Evolutionary conservation across 2,113 vertebrate species (phyloP).

Genomic region (Misgurnus mizolepis): DNA sequence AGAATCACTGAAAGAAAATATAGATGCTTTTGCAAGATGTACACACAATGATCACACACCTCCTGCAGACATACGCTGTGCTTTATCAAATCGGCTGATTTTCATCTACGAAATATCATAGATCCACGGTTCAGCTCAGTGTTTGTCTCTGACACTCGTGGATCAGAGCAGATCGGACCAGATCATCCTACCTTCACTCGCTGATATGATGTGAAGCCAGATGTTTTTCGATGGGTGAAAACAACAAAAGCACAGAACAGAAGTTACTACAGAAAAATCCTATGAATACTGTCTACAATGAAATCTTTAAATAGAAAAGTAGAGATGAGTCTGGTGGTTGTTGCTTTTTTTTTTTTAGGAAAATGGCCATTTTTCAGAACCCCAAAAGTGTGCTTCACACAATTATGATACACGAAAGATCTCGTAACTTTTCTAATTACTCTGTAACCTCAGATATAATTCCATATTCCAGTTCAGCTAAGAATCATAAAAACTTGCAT

Average conservation of each 20-base stretch:
- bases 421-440: no score
- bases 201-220: slow-evolving; percentile 60
- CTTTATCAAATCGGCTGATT: slow-evolving; percentile 24
- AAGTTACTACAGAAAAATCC: slow-evolving; percentile 54
- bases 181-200: slow-evolving; percentile 66
- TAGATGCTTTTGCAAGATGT: slow-evolving; percentile 77
- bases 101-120: not conserved
- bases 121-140: slow-evolving; percentile 13
- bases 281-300: not conserved
- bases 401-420: no score
- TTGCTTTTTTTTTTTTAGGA: no score
- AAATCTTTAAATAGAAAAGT: not conserved
- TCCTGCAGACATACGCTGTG: not conserved
- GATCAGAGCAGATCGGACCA: slow-evolving; percentile 38
- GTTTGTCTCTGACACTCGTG: slow-evolving; percentile 43
- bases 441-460: no score
- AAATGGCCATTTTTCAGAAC: no score
- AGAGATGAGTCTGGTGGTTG: no score
- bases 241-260: slow-evolving; percentile 68
- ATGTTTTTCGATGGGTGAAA: slow-evolving; percentile 62
- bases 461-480: no score
- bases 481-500: no score
- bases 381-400: no score
- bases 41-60: slow-evolving; percentile 62
- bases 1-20: slow-evolving; percentile 93